Conservation (phyloP, 2,888 invertebrate genomes). For the Brachyopa scutellaris region DNA sequence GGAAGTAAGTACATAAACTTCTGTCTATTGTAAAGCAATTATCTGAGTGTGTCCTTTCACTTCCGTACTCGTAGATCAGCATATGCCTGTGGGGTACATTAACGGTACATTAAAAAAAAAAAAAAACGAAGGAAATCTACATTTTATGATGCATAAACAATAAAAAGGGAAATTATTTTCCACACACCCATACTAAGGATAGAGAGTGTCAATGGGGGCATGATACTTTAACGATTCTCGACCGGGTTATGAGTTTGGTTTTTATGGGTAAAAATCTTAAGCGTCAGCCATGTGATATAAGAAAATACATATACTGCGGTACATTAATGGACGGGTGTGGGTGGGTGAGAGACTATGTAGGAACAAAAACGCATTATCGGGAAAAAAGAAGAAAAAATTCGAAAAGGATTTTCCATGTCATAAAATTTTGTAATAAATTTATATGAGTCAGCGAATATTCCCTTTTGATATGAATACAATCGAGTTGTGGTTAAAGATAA, state of each 20-base stretch:
- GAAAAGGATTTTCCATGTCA: constrained; percentile 67
- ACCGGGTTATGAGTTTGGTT: constrained; percentile 20
- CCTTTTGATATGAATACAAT: background rate
- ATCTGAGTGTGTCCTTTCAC: background rate
- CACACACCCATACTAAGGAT: background rate
- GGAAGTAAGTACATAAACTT: too few relatives aligned
- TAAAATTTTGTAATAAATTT: constrained; percentile 67
- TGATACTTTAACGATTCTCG: constrained; percentile 39
- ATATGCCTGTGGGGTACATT: constrained; percentile 24
- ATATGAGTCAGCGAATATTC: constrained; percentile 56
- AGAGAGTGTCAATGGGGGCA: too few relatives aligned
- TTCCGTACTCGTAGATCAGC: background rate
- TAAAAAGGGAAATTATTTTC: constrained; percentile 50
- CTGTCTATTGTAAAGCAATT: too few relatives aligned
- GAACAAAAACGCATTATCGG: constrained; percentile 51
- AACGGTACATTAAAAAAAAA: constrained; percentile 28
- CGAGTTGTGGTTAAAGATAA: background rate
- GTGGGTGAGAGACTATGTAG: constrained; percentile 19
- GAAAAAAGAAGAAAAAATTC: too few relatives aligned
- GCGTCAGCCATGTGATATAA: constrained; percentile 60
- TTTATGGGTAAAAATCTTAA: constrained; percentile 42
- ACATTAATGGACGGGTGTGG: constrained; percentile 49
- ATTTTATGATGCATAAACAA: constrained; percentile 60
- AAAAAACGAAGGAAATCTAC: too few relatives aligned
- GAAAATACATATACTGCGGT: too few relatives aligned